phyloP scores from a whole-genome alignment of 2,113 vertebrate species.

The Coregonus clupeaformis region DNA sequence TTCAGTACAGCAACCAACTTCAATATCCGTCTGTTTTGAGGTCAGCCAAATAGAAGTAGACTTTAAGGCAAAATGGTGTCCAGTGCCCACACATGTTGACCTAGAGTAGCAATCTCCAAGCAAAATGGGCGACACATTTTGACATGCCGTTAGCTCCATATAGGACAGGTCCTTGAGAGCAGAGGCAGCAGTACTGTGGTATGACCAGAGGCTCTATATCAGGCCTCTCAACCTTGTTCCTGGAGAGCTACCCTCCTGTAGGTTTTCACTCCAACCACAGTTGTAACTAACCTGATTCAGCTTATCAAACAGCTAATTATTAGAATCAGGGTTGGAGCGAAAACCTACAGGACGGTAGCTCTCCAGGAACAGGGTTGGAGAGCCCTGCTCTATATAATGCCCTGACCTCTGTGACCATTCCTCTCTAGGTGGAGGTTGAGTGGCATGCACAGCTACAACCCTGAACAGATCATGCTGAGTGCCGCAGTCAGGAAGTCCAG shows the following conservation, averaged over 20 bases:
- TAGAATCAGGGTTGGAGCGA: too few species aligned
- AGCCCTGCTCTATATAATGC: neutral
- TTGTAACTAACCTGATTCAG: too few species aligned
- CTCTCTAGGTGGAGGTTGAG: conserved; percentile 88
- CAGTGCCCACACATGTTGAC: neutral
- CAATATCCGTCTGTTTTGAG: neutral
- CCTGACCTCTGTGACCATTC: conserved; percentile 32
- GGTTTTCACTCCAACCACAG: too few species aligned
- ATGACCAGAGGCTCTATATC: neutral
- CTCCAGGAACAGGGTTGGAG: too few species aligned
- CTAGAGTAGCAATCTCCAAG: neutral
- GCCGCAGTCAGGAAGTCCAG: conserved; percentile 86
- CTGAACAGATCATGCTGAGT: conserved; percentile 97
- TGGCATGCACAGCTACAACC: conserved; percentile 91
- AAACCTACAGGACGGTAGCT: too few species aligned
- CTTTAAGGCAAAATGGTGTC: neutral
- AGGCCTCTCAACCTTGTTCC: neutral
- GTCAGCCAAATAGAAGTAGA: neutral
- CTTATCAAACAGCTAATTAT: too few species aligned
- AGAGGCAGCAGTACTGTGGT: conserved; percentile 20
- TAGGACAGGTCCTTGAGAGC: conserved; percentile 2
- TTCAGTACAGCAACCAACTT: neutral
- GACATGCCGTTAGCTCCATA: neutral
- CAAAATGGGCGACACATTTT: neutral
- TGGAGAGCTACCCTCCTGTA: too few species aligned